Conservation (phyloP, 2,797 vertebrate genomes). For the Falco biarmicus region DNA sequence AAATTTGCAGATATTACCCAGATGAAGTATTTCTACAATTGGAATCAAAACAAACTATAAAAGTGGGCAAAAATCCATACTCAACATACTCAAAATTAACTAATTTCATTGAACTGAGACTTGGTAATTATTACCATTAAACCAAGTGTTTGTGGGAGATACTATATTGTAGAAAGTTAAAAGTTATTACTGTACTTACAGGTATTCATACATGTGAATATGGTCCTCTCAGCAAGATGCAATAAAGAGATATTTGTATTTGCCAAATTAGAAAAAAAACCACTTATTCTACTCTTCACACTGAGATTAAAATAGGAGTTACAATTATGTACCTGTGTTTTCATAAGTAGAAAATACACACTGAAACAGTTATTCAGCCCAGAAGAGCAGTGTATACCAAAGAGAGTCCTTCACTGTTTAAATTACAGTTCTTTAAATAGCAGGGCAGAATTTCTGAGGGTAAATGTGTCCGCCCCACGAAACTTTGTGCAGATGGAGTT, state of each 20-base stretch:
- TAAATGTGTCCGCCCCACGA: neutral
- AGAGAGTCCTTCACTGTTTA: neutral
- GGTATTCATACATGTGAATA: neutral
- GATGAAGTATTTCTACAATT: neutral
- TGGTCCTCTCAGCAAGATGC: neutral
- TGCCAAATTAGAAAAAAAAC: neutral
- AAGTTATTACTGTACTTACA: neutral
- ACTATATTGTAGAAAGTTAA: neutral
- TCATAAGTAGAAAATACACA: neutral
- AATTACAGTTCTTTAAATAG: neutral
- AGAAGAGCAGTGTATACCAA: neutral
- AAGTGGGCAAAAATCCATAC: neutral
- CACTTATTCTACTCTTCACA: neutral
- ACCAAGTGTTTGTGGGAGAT: neutral
- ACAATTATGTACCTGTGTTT: neutral
- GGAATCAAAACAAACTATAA: neutral
- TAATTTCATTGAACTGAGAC: neutral
- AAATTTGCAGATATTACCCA: neutral
- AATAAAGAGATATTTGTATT: neutral
- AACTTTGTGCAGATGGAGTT: neutral
- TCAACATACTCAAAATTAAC: neutral
- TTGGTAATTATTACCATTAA: constrained; percentile 2
- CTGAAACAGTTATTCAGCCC: neutral
- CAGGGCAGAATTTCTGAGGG: neutral
- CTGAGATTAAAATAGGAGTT: neutral